Evolutionary conservation across 1,140 invertebrate genomes (phyloP).

Genomic region (Ceratina calcarata): DNA sequence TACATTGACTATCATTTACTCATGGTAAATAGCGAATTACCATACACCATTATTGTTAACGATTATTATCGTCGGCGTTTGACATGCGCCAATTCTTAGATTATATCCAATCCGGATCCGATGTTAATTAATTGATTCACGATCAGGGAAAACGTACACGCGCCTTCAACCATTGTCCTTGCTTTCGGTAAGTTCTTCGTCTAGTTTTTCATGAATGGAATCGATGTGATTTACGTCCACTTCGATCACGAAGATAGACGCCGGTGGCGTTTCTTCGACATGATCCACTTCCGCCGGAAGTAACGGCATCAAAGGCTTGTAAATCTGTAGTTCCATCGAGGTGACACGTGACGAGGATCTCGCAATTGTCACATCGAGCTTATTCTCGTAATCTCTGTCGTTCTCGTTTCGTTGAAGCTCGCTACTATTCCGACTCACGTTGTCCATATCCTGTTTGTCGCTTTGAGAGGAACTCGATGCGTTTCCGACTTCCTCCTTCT

Average conservation of each 20-base stretch:
- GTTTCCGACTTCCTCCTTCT: slow-evolving; percentile 21
- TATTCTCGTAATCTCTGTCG: slow-evolving; percentile 4
- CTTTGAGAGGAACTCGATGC: slow-evolving; percentile 24
- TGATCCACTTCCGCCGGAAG: slow-evolving; percentile 34
- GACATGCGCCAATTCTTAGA: not conserved
- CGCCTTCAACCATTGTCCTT: slow-evolving; percentile 33
- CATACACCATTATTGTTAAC: not conserved
- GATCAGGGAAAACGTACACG: not conserved
- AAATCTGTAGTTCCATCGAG: slow-evolving; percentile 58
- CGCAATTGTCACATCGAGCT: slow-evolving; percentile 14
- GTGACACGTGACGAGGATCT: slow-evolving; percentile 8
- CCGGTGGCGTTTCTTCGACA: slow-evolving; percentile 48
- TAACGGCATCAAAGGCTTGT: slow-evolving; percentile 47
- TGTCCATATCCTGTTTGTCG: slow-evolving; percentile 30
- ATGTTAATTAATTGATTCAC: not conserved
- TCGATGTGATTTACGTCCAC: slow-evolving; percentile 62
- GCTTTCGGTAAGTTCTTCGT: slow-evolving; percentile 27
- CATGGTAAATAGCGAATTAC: not conserved
- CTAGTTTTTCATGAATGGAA: slow-evolving; percentile 35
- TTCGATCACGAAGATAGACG: slow-evolving; percentile 67
- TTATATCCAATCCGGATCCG: too few species aligned
- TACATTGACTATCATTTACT: not conserved
- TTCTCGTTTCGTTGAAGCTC: slow-evolving; percentile 39
- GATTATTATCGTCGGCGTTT: not conserved
- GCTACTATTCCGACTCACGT: slow-evolving; percentile 27